Conservation (phyloP, 2,888 invertebrate genomes). For the Apantesis nais region DNA sequence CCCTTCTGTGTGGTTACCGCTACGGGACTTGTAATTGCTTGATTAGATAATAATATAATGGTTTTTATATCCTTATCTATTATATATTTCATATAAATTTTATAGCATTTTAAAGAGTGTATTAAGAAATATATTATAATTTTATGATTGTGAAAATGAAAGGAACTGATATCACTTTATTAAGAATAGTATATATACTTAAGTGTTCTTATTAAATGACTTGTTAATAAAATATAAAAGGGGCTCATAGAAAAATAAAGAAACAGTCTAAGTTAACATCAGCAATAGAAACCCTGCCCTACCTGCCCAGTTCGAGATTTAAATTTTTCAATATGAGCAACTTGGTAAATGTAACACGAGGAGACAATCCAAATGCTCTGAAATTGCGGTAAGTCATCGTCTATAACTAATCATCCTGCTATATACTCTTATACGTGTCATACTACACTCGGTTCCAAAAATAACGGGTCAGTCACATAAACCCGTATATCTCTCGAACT, state of each 20-base stretch:
- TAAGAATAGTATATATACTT: not conserved
- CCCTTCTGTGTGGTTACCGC: too few relatives aligned
- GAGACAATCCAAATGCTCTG: not conserved
- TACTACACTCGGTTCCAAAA: too few relatives aligned
- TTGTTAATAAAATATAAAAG: not conserved
- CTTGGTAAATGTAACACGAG: not conserved
- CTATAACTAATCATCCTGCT: not conserved
- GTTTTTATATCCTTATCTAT: not conserved
- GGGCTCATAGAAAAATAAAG: not conserved
- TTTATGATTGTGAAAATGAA: not conserved
- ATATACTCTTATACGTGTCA: too few relatives aligned
- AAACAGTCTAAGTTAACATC: not conserved
- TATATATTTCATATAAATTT: not conserved
- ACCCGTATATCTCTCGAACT: too few relatives aligned
- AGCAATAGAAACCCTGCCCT: not conserved
- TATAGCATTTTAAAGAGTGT: not conserved
- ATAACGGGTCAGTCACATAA: too few relatives aligned
- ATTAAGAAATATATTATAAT: not conserved
- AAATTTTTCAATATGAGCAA: not conserved
- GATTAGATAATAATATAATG: not conserved
- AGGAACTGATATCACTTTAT: not conserved
- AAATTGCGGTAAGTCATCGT: not conserved
- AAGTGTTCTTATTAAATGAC: not conserved
- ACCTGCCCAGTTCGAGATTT: not conserved
- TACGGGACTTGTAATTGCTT: too few relatives aligned